Conservation (phyloP, 2,888 invertebrate genomes). For the Tetragonula carbonaria region DNA sequence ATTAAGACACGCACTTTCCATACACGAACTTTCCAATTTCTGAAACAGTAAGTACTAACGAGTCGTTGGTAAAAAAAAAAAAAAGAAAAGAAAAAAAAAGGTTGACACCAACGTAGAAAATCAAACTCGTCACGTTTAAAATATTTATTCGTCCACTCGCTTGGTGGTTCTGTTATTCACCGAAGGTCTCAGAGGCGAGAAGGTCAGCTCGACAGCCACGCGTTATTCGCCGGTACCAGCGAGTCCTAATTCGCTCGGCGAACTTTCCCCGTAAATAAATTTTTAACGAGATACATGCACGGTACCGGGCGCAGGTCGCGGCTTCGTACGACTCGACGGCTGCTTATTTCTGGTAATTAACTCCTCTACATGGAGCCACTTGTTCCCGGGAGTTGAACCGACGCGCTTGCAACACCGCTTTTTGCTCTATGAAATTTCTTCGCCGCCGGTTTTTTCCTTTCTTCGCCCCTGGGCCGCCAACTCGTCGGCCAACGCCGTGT, state of each 20-base stretch:
- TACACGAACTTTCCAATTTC: too few relatives aligned
- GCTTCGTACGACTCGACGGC: constrained; percentile 42
- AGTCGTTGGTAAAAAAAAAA: background rate
- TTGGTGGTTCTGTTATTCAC: background rate
- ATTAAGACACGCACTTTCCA: too few relatives aligned
- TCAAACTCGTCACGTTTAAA: background rate
- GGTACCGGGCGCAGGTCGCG: constrained; percentile 12
- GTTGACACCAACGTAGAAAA: background rate
- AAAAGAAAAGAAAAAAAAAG: background rate
- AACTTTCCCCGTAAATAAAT: constrained; percentile 58
- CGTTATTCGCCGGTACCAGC: constrained; percentile 11
- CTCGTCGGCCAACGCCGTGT: constrained; percentile 9
- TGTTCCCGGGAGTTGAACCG: constrained; percentile 58
- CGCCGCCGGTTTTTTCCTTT: constrained; percentile 45
- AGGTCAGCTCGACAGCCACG: background rate
- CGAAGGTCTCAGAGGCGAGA: background rate
- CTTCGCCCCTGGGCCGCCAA: background rate
- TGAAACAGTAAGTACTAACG: background rate
- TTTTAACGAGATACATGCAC: constrained; percentile 54
- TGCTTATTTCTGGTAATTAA: constrained; percentile 61
- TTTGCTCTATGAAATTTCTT: constrained; percentile 53
- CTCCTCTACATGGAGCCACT: constrained; percentile 52
- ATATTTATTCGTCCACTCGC: constrained; percentile 1
- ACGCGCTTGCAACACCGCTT: constrained; percentile 55
- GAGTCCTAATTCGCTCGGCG: constrained; percentile 31